These are phyloP conservation scores for Pyrochroa serraticornis DNA, from an alignment of 2,888 invertebrate genomes.

Conservation along the genomic window DNA sequence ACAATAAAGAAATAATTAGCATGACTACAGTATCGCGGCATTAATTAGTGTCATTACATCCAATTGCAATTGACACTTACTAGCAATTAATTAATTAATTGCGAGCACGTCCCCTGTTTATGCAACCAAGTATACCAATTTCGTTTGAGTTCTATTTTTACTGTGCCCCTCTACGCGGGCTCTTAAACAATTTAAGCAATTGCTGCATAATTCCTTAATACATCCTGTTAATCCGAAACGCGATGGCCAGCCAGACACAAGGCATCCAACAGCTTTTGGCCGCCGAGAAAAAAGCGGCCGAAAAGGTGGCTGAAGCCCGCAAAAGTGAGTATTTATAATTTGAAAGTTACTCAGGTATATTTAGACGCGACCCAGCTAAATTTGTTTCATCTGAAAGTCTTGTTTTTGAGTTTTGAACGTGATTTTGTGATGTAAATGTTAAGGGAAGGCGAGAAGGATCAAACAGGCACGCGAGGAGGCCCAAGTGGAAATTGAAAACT, in stretches of 20 bases:
- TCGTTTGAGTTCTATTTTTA: slow-evolving; percentile 34
- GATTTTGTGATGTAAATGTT: not conserved
- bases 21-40: not conserved
- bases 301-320: slow-evolving; percentile 58
- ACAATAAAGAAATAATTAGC: not conserved
- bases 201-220: slow-evolving; percentile 26
- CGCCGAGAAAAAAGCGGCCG: slow-evolving; percentile 58
- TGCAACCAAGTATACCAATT: slow-evolving; percentile 30
- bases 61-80: not conserved
- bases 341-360: slow-evolving; percentile 2
- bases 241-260: slow-evolving; percentile 57
- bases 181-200: slow-evolving; percentile 37
- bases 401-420: not conserved
- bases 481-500: slow-evolving; percentile 54
- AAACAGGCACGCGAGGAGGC: slow-evolving; percentile 57
- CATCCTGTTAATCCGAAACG: not conserved
- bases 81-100: not conserved
- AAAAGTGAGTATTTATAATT: slow-evolving; percentile 53
- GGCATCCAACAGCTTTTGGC: slow-evolving; percentile 58
- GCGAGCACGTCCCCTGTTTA: slow-evolving; percentile 4
- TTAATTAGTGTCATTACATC: not conserved
- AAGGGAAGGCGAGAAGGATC: slow-evolving; percentile 54
- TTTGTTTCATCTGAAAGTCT: not conserved
- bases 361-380: not conserved
- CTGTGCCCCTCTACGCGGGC: slow-evolving; percentile 28